Evolutionary conservation across 2,888 invertebrate species (phyloP).

Genomic region (Allophyes oxyacanthae): DNA sequence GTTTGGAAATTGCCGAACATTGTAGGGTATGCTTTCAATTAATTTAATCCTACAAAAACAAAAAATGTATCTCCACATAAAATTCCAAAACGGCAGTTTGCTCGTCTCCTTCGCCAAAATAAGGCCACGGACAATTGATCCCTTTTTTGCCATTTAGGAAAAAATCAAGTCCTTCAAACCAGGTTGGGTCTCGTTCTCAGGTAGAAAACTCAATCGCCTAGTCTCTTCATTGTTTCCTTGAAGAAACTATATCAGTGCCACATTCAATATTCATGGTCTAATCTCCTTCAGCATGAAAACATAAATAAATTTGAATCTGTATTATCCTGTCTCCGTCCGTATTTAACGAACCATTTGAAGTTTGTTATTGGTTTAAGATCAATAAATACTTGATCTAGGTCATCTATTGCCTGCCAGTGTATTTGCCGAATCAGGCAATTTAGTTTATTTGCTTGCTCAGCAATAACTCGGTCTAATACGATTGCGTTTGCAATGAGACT

Average conservation of each 20-base stretch:
- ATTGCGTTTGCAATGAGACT: not conserved
- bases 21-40: no score
- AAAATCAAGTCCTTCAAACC: not conserved
- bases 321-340: constrained; percentile 24
- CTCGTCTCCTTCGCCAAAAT: constrained; percentile 11
- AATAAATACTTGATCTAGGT: constrained; percentile 37
- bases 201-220: constrained; percentile 20
- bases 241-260: constrained; percentile 47
- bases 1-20: no score
- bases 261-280: constrained; percentile 62
- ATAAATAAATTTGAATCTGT: constrained; percentile 63
- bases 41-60: no score
- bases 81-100: no score
- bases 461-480: not conserved
- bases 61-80: no score
- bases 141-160: constrained; percentile 17
- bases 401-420: constrained; percentile 11
- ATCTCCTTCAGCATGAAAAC: constrained; percentile 60
- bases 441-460: constrained; percentile 11
- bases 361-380: constrained; percentile 31
- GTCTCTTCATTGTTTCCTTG: constrained; percentile 42
- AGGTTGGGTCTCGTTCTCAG: constrained; percentile 5
- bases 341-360: constrained; percentile 42
- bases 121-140: constrained; percentile 13
- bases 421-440: constrained; percentile 22